Base-by-base conservation (phyloP, 1,140 invertebrate species). In the Mylabris phalerata region DNA sequence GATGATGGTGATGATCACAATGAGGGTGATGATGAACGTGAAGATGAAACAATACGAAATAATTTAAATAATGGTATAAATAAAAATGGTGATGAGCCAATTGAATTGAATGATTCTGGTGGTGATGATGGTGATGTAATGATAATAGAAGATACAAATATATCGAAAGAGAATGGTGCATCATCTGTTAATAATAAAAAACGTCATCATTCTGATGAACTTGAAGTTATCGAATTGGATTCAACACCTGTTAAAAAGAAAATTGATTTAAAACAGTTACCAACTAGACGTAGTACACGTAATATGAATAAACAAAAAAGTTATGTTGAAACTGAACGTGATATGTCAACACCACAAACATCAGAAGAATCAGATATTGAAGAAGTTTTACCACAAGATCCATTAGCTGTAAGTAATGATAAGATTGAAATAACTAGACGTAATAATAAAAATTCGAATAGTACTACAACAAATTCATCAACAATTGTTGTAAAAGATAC, bases 401-500 rank as follows among this genome's bases (percentile, higher is more conserved):
- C 86, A n/a, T 65, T 88, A 26, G 69, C 69, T 27, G 64, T 69
- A 7, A 76, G 76, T 13, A 78, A 78, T 56, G 67, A 65, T 38
- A 56, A 61, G 9, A 61, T 64, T 2, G 66, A 67, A 57, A 58
- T 55, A 39, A 54, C 19, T 9, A 10, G 24, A 25, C 24, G 44
- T 9, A 47, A 54, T 26, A 40, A 71, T 0, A 71, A 70, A 45
- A 55, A 52, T 77, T 55, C 50, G 61, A 67, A 48, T 77, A 71
- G 61, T 48, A 26, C 25, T 19, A n/a, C 45, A 26, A 57, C 44
- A 40, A 57, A 57, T 48, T 78, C 75, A 19, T 58, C 71, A 27
- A 82, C 86, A 2, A 87, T 88, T 54, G 81, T 88, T 27, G 82
- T 87, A 0, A 88, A 84, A 66, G 84, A 88, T 65, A 86, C 86